Conservation (phyloP, 37 sponge, comb jelly and placozoan species). For the Aplysina aerophoba region DNA sequence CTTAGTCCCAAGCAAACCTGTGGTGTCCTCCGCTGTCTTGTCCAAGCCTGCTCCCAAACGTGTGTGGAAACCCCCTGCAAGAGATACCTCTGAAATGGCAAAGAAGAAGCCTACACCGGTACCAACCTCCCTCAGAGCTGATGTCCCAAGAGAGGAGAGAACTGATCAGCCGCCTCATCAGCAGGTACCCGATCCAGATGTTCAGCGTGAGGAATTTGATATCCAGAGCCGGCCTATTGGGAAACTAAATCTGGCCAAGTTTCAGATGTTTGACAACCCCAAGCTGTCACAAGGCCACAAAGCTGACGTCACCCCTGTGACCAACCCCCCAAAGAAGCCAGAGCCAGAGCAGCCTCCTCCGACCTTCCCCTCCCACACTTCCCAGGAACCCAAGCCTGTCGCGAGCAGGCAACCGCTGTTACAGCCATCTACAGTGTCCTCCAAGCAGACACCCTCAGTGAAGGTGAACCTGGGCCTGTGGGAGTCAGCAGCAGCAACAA, state of each 20-base stretch:
- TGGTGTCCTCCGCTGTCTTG: neutral
- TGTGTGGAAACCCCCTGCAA: neutral
- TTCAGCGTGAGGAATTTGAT: neutral
- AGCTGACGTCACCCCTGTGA: neutral
- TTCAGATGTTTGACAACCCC: neutral
- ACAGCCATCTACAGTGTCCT: no score
- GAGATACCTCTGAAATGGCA: neutral
- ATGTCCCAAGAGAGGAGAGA: neutral
- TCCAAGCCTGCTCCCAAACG: neutral
- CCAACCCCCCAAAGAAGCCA: neutral
- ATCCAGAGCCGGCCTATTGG: neutral
- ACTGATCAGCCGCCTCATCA: neutral
- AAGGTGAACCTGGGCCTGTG: no score
- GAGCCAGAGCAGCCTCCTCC: slow-evolving; percentile 1
- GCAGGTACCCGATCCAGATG: no score
- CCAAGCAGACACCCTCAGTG: no score
- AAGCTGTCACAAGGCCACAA: neutral
- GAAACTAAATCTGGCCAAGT: neutral
- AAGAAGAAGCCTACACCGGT: slow-evolving; percentile 3
- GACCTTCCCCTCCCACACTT: no score
- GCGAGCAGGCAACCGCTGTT: no score
- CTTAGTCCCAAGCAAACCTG: neutral
- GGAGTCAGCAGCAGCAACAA: no score
- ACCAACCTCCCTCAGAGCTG: neutral
- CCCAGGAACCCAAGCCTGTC: no score